Base-by-base conservation (phyloP, 2,797 vertebrate species). In the Smutsia temminckii region DNA sequence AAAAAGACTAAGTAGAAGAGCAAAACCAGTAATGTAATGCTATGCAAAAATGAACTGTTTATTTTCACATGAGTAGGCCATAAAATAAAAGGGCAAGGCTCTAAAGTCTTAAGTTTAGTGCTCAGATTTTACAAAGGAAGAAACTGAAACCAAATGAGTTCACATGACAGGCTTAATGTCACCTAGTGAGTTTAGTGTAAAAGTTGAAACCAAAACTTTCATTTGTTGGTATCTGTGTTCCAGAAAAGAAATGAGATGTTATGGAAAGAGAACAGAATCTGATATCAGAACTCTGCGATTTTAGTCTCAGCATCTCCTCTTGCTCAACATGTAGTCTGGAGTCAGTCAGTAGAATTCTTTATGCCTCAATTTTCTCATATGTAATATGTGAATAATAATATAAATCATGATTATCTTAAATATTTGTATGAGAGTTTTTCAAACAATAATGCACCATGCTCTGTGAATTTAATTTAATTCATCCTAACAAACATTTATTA, bases 101-200 rank as follows among this genome's bases (percentile, higher is more conserved):
- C 91, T 34, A 61, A 79, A 85, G 63, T 83, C 55, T 61, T 46
- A 46, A 61, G n/a, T 69, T 75, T 17, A 59, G 40, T 55, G 11
- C 20, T 89, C 59, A 91, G 0, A 61, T 78, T 78, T 85, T 93
- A 85, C 68, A 83, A 79, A 94, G 46, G 40, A 85, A n/a, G 25
- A 71, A 88, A 93, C 46, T 59, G 25, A 95, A 81, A 72, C 61
- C 74, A 69, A 64, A 53, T 66, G 61, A 61, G 13, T 29, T 93
- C 57, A 37, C 5, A 6, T 25, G 25, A 66, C 29, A 59, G 84
- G n/a, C 17, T 16, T 61, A 88, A 51, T 57, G 72, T 84, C 57
- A 88, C 14, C 51, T 2, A 32, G 7, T 17, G 11, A 40, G 11
- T 64, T 66, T 66, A 42, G 27, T 77, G 27, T 74, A 72, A 84